These are phyloP conservation scores for Mimachlamys varia DNA, from an alignment of 2,888 invertebrate genomes.

Conservation along the genomic window DNA sequence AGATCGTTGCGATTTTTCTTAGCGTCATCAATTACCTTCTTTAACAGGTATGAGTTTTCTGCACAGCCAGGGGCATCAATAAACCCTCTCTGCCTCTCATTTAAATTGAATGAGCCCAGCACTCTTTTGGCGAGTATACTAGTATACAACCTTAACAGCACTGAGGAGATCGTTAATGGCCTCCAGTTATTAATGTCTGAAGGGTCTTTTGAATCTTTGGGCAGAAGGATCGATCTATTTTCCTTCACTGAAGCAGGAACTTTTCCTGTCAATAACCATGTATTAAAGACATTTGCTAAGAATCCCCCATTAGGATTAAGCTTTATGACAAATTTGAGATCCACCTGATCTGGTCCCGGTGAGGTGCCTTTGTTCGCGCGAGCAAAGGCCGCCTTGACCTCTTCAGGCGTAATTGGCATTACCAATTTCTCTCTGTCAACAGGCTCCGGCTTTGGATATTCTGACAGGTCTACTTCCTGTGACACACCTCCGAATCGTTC, in stretches of 20 bases:
- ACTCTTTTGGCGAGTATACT: too few species aligned
- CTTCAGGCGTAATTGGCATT: conserved; percentile 32
- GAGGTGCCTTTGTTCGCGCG: conserved; percentile 45
- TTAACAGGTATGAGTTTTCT: too few species aligned
- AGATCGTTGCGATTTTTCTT: too few species aligned
- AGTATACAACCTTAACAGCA: neutral
- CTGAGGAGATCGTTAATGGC: conserved; percentile 48
- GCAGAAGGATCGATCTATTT: conserved; percentile 45
- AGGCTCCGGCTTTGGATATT: conserved; percentile 37
- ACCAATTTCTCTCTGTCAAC: neutral
- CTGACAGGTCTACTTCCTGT: conserved; percentile 40
- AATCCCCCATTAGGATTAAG: conserved; percentile 40
- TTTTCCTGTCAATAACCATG: conserved; percentile 39
- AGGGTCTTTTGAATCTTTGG: conserved; percentile 44
- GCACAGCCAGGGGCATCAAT: too few species aligned
- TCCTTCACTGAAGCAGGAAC: conserved; percentile 38
- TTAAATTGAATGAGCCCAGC: too few species aligned
- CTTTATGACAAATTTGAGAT: conserved; percentile 34
- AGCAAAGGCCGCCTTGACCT: neutral
- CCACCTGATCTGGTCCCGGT: conserved; percentile 45
- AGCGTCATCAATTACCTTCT: too few species aligned
- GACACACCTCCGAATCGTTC: conserved; percentile 41
- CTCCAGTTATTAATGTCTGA: conserved; percentile 50
- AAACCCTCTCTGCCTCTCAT: too few species aligned
- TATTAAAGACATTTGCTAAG: conserved; percentile 48